Percentiles rank a stretch among this genome's conserved stretches.
Evolutionary conservation across 1,140 invertebrate species (phyloP).

Genomic region (Elysia chlorotica): DNA sequence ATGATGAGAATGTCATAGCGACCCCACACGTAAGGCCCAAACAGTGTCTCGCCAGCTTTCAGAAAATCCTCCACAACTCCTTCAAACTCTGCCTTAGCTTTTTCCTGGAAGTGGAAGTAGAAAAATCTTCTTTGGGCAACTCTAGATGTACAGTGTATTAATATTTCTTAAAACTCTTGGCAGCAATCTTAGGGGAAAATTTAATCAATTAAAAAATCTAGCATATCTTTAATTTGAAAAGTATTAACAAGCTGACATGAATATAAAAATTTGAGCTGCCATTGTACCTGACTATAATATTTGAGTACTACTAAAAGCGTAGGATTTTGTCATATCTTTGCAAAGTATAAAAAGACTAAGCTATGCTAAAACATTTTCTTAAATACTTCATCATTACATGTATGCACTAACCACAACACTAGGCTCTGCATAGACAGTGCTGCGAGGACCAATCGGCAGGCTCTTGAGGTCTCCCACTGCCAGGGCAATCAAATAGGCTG

Average conservation of each 20-base stretch:
- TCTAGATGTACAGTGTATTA: neutral
- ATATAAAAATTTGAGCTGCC: too few species aligned
- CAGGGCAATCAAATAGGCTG: slow-evolving; percentile 75
- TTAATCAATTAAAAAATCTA: neutral
- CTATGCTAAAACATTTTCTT: too few species aligned
- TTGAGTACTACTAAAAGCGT: too few species aligned
- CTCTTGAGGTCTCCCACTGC: slow-evolving; percentile 79
- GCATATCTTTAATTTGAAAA: neutral
- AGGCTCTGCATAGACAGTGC: slow-evolving; percentile 83
- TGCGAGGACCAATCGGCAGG: slow-evolving; percentile 74
- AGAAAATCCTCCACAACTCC: slow-evolving; percentile 78
- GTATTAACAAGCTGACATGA: neutral
- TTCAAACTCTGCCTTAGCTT: slow-evolving; percentile 38
- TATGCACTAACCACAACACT: slow-evolving; percentile 29
- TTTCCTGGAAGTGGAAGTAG: slow-evolving; percentile 78
- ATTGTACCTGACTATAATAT: too few species aligned
- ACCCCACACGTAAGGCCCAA: slow-evolving; percentile 65
- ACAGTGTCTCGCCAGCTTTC: slow-evolving; percentile 75
- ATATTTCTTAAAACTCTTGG: neutral
- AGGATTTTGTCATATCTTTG: too few species aligned
- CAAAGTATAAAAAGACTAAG: too few species aligned
- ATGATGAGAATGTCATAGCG: slow-evolving; percentile 85
- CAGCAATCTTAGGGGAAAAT: neutral
- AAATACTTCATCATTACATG: too few species aligned
- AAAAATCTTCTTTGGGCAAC: slow-evolving; percentile 1